phyloP scores from a whole-genome alignment of 2,888 invertebrate genomes.

The Nebria salina region DNA sequence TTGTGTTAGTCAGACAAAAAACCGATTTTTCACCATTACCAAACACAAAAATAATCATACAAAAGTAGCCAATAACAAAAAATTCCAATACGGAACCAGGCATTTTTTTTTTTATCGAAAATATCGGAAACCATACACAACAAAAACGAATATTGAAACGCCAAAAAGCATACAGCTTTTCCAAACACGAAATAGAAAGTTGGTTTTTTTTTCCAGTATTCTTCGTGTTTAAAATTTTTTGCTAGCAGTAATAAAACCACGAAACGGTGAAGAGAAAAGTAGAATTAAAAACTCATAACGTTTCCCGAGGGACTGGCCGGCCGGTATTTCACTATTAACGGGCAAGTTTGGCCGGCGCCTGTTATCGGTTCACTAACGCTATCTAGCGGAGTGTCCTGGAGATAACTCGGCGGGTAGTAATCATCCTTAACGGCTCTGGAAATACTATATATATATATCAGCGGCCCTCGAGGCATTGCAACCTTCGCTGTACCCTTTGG shows the following conservation, averaged over 20 bases:
- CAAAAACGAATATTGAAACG: constrained; percentile 12
- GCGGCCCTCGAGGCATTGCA: constrained; percentile 14
- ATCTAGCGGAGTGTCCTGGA: constrained; percentile 12
- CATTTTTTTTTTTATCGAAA: constrained; percentile 12
- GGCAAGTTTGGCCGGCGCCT: constrained; percentile 18
- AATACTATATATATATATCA: not conserved
- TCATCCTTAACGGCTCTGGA: constrained; percentile 17
- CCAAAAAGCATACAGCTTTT: constrained; percentile 15
- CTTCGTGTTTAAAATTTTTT: constrained; percentile 13
- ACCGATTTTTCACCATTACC: too few species aligned
- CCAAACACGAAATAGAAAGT: constrained; percentile 16
- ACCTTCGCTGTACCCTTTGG: constrained; percentile 11
- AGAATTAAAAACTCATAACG: constrained; percentile 61
- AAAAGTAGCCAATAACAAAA: not conserved
- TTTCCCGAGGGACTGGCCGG: constrained; percentile 54
- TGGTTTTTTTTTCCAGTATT: constrained; percentile 33
- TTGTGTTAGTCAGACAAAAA: too few species aligned
- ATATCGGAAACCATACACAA: constrained; percentile 27
- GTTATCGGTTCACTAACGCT: constrained; percentile 14
- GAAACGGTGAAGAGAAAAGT: constrained; percentile 48
- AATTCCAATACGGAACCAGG: not conserved
- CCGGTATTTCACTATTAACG: constrained; percentile 45
- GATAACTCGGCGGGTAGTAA: constrained; percentile 10
- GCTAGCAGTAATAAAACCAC: constrained; percentile 18
- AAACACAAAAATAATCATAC: not conserved